These are phyloP conservation scores for Tonatia bakeri DNA, from an alignment of 2,113 vertebrate species.

Conservation along the genomic window DNA sequence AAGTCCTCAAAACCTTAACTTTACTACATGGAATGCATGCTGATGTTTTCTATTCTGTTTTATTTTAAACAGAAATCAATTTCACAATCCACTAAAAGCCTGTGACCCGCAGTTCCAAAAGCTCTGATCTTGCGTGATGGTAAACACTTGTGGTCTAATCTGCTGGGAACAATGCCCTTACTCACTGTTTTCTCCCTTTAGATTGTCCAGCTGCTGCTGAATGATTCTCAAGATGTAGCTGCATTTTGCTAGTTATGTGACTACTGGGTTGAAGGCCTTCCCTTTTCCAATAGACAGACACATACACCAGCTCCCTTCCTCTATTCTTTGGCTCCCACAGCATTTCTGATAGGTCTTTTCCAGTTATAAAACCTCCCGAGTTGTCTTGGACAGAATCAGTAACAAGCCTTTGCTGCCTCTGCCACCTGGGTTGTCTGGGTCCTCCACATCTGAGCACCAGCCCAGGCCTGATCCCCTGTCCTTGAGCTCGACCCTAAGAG, in stretches of 20 bases:
- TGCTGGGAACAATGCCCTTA: neutral
- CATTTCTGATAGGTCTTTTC: neutral
- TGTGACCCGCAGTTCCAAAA: neutral
- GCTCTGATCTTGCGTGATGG: neutral
- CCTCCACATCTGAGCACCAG: neutral
- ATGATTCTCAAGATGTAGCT: neutral
- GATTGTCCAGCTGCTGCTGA: neutral
- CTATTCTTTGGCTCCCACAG: neutral
- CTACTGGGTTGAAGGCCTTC: neutral
- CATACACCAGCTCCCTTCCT: neutral
- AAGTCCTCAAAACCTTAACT: neutral
- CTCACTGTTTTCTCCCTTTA: neutral
- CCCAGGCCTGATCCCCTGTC: neutral
- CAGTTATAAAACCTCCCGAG: neutral
- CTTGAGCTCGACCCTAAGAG: neutral
- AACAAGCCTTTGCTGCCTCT: neutral
- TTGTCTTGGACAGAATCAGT: neutral
- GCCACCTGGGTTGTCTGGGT: neutral
- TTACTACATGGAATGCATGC: neutral
- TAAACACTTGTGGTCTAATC: neutral
- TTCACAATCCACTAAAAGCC: neutral
- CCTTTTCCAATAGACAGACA: neutral
- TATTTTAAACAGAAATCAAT: neutral
- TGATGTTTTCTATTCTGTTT: neutral
- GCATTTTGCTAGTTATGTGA: neutral